Evolutionary conservation across 2,797 vertebrate species (phyloP).

Genomic region (Coregonus suidteri): DNA sequence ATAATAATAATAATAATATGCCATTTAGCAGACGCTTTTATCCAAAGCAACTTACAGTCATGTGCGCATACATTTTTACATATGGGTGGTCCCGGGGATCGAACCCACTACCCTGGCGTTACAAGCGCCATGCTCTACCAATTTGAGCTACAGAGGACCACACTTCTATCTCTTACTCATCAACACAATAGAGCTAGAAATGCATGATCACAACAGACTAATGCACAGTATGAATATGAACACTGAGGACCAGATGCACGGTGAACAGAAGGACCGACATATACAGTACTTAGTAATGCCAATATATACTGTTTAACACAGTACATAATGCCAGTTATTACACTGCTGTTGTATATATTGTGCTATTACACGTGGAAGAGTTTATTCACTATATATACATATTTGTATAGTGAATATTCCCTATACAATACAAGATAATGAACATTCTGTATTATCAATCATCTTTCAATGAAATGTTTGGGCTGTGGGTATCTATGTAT

Average conservation of each 20-base stretch:
- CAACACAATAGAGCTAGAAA: conserved; percentile 45
- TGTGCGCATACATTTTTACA: too few relatives aligned
- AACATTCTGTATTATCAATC: conserved; percentile 33
- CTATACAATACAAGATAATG: conserved; percentile 27
- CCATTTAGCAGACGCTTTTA: too few relatives aligned
- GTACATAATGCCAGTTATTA: background rate
- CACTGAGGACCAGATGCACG: background rate
- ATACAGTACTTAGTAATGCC: background rate
- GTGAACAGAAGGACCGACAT: conserved; percentile 31
- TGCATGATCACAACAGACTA: background rate
- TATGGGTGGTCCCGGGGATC: too few relatives aligned
- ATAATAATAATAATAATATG: too few relatives aligned
- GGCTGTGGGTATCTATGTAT: conserved; percentile 51
- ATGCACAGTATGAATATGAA: background rate
- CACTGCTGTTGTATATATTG: conserved; percentile 60
- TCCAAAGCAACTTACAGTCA: too few relatives aligned
- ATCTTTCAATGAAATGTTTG: conserved; percentile 54
- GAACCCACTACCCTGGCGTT: too few relatives aligned
- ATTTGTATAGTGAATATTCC: background rate
- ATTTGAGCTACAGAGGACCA: too few relatives aligned
- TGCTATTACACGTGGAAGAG: conserved; percentile 34
- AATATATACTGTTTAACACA: too few relatives aligned
- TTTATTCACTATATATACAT: background rate
- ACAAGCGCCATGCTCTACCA: too few relatives aligned
- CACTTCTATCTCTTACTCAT: conserved; percentile 55